These are phyloP conservation scores for Caenorhabditis doughertyi DNA, from an alignment of 2,888 invertebrate species.

Conservation along the genomic window DNA sequence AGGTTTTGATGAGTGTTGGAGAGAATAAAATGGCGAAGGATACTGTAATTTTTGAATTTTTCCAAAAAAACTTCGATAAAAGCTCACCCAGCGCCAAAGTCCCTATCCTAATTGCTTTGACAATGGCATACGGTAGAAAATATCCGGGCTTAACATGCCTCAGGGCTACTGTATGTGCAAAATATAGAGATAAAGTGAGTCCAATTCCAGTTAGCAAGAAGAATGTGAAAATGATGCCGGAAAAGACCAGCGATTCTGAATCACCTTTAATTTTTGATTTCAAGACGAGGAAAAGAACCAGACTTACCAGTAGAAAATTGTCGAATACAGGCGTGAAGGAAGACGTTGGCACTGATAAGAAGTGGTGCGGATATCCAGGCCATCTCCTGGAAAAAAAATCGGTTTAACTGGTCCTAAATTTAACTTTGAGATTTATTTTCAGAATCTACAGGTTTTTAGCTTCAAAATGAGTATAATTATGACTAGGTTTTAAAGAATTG, in stretches of 20 bases:
- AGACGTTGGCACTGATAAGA: conserved; percentile 69
- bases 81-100: conserved; percentile 48
- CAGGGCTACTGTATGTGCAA: conserved; percentile 66
- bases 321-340: conserved; percentile 68
- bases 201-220: conserved; percentile 66
- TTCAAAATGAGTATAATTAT: background rate
- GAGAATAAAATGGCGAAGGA: conserved; percentile 69
- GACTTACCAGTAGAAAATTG: conserved; percentile 56
- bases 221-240: conserved; percentile 64
- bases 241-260: conserved; percentile 65
- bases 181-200: conserved; percentile 57
- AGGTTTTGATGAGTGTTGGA: conserved; percentile 69
- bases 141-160: conserved; percentile 49
- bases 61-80: too few species aligned
- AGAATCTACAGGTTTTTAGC: background rate
- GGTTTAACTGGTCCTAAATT: background rate
- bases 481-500: background rate
- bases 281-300: background rate
- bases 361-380: conserved; percentile 71
- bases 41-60: conserved; percentile 49
- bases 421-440: too few species aligned
- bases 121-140: conserved; percentile 68
- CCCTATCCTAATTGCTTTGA: conserved; percentile 51
- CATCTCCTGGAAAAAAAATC: conserved; percentile 60
- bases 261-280: background rate